phyloP scores from a whole-genome alignment of 2,888 invertebrate species.

The Megaustenia siamemsis region DNA sequence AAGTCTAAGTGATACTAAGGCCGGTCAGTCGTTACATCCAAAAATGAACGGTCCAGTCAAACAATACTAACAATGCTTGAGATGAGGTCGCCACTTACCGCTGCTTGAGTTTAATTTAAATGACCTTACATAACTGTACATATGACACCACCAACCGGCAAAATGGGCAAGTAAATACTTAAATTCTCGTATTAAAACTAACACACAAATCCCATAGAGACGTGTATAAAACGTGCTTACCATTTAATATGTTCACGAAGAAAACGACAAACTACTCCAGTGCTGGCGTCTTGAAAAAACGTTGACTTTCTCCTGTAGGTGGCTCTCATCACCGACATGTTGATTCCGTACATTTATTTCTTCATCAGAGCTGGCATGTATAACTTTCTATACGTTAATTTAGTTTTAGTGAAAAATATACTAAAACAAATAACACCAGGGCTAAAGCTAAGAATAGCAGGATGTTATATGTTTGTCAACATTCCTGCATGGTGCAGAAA shows the following conservation, averaged over 20 bases:
- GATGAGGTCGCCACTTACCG: constrained; percentile 7
- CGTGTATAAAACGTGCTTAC: background rate
- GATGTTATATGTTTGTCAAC: no score
- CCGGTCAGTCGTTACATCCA: background rate
- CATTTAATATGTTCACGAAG: background rate
- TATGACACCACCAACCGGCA: background rate
- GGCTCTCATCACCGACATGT: background rate
- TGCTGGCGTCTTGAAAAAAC: background rate
- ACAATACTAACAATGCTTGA: background rate
- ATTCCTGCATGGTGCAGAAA: no score
- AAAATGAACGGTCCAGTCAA: background rate
- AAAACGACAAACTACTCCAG: background rate
- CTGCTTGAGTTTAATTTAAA: background rate
- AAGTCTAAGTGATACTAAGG: no score
- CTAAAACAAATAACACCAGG: no score
- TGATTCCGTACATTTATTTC: background rate
- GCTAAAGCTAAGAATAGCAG: no score
- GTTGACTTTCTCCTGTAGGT: background rate
- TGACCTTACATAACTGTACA: background rate
- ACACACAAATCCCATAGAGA: background rate
- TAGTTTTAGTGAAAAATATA: no score
- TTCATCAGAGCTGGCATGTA: background rate
- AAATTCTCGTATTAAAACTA: background rate
- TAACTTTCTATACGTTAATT: no score
- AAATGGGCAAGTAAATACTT: background rate